Percentiles rank a stretch among this genome's conserved stretches.
Conservation (phyloP, 2,797 vertebrate species). For the Trachops cirrhosus region DNA sequence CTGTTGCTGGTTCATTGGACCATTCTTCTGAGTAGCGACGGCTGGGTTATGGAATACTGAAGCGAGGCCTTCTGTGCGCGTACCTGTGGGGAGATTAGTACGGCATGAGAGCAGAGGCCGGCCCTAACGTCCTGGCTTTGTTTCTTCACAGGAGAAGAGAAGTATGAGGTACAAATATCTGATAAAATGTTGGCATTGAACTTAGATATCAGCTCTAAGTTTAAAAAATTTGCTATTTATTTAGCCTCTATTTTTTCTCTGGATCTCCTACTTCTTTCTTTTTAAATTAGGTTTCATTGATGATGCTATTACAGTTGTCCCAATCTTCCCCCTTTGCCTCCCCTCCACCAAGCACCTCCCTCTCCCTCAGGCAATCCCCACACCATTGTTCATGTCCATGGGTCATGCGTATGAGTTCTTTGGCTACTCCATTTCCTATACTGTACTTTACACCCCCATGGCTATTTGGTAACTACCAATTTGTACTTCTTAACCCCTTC, state of each 20-base stretch:
- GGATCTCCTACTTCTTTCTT: neutral
- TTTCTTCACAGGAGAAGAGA: neutral
- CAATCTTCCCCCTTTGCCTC: no score
- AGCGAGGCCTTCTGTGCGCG: neutral
- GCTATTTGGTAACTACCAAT: no score
- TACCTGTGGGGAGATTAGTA: neutral
- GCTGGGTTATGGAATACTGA: fast-evolving
- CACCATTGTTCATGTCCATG: no score
- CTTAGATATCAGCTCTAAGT: neutral
- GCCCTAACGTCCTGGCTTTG: neutral
- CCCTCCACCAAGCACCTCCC: no score
- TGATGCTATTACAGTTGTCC: no score
- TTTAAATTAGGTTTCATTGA: no score
- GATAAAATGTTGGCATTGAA: neutral
- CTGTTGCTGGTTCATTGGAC: neutral
- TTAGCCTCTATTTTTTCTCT: neutral
- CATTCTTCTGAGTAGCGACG: neutral
- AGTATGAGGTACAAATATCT: neutral
- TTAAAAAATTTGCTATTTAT: neutral
- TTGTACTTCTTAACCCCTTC: no score
- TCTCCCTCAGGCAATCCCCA: no score
- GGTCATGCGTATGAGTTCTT: no score
- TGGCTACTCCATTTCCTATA: no score
- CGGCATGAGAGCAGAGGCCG: fast-evolving
- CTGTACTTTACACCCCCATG: no score